A percentile compares a stretch with the other conserved stretches of the same genome.
phyloP scores from a whole-genome alignment of 2,797 vertebrate species.

The Apogon talboti region DNA sequence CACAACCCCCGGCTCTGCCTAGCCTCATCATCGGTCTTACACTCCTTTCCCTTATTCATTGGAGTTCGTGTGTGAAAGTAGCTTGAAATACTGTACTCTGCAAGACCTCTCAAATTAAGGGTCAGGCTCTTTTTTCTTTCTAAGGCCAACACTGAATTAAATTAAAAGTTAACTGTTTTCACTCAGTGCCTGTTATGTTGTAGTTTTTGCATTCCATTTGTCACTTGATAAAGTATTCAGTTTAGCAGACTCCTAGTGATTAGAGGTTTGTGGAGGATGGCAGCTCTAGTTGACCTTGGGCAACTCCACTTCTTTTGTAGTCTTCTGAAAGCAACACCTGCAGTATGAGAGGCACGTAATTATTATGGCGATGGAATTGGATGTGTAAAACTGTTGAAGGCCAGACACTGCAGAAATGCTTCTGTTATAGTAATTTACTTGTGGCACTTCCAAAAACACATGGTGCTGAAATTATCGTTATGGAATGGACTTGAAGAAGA shows the following conservation, averaged over 20 bases:
- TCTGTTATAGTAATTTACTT: conserved; percentile 35
- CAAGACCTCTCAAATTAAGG: not conserved
- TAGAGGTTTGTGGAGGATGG: conserved; percentile 16
- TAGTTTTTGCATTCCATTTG: conserved; percentile 10
- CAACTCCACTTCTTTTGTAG: conserved; percentile 16
- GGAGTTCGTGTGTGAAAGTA: not conserved
- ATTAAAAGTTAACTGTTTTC: conserved; percentile 11
- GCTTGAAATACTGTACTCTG: not conserved
- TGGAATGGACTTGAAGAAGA: conserved; percentile 20
- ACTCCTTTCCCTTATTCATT: conserved; percentile 3
- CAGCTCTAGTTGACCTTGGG: not conserved
- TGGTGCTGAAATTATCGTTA: not conserved
- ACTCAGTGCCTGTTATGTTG: not conserved
- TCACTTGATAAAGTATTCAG: conserved; percentile 20
- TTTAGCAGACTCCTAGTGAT: conserved; percentile 22
- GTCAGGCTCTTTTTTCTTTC: no score
- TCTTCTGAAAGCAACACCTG: conserved; percentile 45
- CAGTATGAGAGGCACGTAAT: conserved; percentile 12
- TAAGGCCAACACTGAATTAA: no score
- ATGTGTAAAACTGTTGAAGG: conserved; percentile 1
- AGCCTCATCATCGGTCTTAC: not conserved
- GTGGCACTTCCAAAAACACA: not conserved
- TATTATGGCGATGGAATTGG: conserved; percentile 20
- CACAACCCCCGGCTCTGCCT: not conserved
- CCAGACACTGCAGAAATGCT: conserved; percentile 34